Evolutionary conservation across 2,113 vertebrate species (phyloP), one percentile per base, ranked within the genome.

Genomic region (Corapipo altera): DNA sequence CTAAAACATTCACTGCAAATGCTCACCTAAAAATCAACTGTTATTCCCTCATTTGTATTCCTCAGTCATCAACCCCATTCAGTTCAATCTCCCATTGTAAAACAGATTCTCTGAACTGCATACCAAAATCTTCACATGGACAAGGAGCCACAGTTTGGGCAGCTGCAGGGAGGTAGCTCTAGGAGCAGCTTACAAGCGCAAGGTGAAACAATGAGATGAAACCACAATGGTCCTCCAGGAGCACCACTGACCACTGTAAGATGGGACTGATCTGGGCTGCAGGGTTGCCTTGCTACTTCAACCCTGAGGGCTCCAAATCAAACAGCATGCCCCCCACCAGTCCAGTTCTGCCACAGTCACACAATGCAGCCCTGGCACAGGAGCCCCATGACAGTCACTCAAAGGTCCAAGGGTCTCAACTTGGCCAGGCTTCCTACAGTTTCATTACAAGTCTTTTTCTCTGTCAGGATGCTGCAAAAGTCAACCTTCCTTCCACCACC

Each of bases 241-340:
- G 9, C 54, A 48, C 12, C 51, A 32, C 1, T 2, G 3, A 27
- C 35, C 28, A 18, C 24, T 0, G 0, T 15, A n/a, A 52, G 30
- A 35, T 30, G 19, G 19, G 46, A 44, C 24, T 26, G 41, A 24
- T 6, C 30, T 8, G 14, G 39, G 57, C 52, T 35, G 12, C 78
- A 27, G 0, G 0, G 51, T n/a, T 69, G 66, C 41, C 18, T 86
- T 1, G 0, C 26, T 61, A 4, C 30, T 72, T 32, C n/a, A 46
- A 6, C 4, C 10, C 16, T 0, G 0, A 89, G 41, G 72, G 19
- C 35, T 70, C 21, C 5, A 3, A 27, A 4, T 6, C 19, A 57
- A 28, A 5, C 76, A 66, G 61, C 32, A 48, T 2, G 4, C 12
- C 30, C 49, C 4, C 0, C 39, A 35, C 21, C 37, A 89, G 30